Conservation (phyloP, 1,140 invertebrate species). For the Panulirus ornatus region DNA sequence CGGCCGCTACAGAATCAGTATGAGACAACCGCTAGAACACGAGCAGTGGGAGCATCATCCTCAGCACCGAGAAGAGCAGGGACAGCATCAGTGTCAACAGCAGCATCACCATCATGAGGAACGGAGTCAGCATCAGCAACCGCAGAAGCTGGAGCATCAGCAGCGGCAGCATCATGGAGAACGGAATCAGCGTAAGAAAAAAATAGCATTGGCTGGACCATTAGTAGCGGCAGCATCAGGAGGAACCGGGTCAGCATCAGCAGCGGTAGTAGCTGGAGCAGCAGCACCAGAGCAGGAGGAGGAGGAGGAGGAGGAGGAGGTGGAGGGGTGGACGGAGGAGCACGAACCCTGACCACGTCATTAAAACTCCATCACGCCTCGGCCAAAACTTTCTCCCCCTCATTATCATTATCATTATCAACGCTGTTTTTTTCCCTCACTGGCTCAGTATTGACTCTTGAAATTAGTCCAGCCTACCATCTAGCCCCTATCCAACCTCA, state of each 20-base stretch:
- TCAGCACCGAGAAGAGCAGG: neutral
- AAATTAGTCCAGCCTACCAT: conserved; percentile 31
- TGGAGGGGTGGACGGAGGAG: neutral
- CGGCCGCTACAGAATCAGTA: neutral
- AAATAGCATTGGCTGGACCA: neutral
- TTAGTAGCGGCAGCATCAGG: neutral
- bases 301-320: neutral
- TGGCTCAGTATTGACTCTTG: conserved; percentile 36
- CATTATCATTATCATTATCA: conserved; percentile 69
- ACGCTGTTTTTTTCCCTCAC: conserved; percentile 36
- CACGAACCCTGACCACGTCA: conserved; percentile 47
- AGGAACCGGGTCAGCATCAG: too few species aligned
- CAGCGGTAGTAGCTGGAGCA: neutral
- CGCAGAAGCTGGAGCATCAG: neutral
- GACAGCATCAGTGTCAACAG: neutral
- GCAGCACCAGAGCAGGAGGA: neutral
- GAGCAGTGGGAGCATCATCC: neutral
- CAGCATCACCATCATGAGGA: neutral
- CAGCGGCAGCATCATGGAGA: too few species aligned
- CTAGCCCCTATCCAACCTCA: neutral
- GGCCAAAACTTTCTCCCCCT: conserved; percentile 49
- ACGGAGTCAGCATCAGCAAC: neutral
- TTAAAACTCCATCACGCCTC: conserved; percentile 64
- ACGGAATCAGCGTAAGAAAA: too few species aligned
- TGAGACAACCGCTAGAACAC: neutral